Evolutionary conservation across 1,140 invertebrate species (phyloP).

Genomic region (Triops cancriformis): DNA sequence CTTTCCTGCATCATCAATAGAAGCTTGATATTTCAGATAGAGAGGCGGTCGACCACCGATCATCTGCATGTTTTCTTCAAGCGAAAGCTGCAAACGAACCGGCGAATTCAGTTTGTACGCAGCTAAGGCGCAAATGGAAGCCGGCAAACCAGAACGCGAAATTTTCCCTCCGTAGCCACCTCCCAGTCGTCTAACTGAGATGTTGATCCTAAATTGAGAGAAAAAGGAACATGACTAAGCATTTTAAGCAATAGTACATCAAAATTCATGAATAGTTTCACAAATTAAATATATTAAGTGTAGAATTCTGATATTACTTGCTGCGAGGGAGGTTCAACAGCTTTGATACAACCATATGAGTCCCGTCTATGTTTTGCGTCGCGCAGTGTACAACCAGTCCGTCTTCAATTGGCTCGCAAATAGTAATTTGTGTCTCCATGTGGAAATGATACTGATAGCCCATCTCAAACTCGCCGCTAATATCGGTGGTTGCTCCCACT

Average conservation of each 20-base stretch:
- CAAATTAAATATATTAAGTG: too few relatives aligned
- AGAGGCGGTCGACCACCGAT: conserved; percentile 54
- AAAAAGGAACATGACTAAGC: not conserved
- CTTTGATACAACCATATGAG: conserved; percentile 50
- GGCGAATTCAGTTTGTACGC: conserved; percentile 51
- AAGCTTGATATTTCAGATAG: conserved; percentile 51
- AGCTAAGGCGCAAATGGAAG: conserved; percentile 53
- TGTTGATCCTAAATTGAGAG: conserved; percentile 47
- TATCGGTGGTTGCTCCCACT: not conserved
- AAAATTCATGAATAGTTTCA: too few relatives aligned
- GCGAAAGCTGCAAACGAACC: conserved; percentile 51
- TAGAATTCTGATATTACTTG: conserved; percentile 32
- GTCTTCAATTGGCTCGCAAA: conserved; percentile 39
- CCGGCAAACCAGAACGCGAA: conserved; percentile 45
- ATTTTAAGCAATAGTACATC: not conserved
- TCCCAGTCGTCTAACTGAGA: conserved; percentile 55
- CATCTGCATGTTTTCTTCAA: conserved; percentile 56
- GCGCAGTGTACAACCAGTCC: conserved; percentile 39
- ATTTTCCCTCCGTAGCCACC: conserved; percentile 64
- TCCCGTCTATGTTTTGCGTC: conserved; percentile 54
- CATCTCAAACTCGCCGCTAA: conserved; percentile 39
- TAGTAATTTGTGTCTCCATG: conserved; percentile 42
- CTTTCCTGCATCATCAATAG: not conserved
- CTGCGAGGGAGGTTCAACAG: conserved; percentile 45
- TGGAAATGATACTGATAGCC: conserved; percentile 43